phyloP scores from a whole-genome alignment of 1,140 invertebrate species.

The Anoplophora glabripennis region DNA sequence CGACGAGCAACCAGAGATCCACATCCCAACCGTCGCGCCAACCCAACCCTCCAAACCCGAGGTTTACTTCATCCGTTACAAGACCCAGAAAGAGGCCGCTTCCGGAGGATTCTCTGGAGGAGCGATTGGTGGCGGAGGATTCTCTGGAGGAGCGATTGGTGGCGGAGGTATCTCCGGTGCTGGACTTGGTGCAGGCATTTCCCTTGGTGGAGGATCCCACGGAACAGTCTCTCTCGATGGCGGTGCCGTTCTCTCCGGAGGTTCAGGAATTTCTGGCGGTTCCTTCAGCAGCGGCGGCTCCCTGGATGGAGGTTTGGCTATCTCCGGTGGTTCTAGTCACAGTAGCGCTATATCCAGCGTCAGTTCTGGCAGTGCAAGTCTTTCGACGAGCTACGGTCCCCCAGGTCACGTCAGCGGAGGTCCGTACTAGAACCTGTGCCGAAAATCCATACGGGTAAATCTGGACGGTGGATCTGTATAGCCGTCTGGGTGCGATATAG shows the following conservation, averaged over 20 bases:
- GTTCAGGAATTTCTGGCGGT: constrained; percentile 4
- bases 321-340: constrained; percentile 16
- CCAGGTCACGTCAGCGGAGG: constrained; percentile 52
- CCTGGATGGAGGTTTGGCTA: constrained; percentile 1
- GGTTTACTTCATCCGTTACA: constrained; percentile 88
- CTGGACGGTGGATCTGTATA: constrained; percentile 2
- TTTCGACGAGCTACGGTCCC: constrained; percentile 62
- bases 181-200: constrained; percentile 38
- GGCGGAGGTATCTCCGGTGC: constrained; percentile 49
- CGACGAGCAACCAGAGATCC: constrained; percentile 74
- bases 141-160: constrained; percentile 37
- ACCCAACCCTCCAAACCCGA: constrained; percentile 81
- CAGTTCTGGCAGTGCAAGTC: constrained; percentile 43
- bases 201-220: constrained; percentile 41
- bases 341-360: constrained; percentile 3
- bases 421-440: constrained; percentile 30
- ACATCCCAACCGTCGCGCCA: constrained; percentile 68
- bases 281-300: constrained; percentile 28
- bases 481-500: constrained; percentile 12
- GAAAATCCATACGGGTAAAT: constrained; percentile 14
- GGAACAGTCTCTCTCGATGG: constrained; percentile 36
- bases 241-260: neutral
- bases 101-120: constrained; percentile 54
- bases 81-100: constrained; percentile 68
- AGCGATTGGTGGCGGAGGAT: constrained; percentile 37